Conservation (phyloP, 2,113 vertebrate genomes). For the Aleadryas rufinucha region DNA sequence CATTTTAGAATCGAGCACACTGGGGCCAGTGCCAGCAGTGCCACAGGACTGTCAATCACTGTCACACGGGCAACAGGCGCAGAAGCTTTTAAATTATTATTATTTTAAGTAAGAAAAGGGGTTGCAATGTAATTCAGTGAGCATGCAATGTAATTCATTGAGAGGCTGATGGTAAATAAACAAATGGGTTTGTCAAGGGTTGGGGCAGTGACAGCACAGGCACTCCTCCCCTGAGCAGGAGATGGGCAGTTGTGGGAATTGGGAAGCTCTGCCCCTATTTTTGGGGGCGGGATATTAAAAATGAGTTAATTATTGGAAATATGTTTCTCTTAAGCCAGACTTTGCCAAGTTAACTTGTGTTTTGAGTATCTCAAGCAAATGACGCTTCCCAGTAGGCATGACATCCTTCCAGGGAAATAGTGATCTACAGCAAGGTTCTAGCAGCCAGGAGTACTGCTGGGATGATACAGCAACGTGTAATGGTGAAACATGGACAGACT, state of each 20-base stretch:
- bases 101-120: not conserved
- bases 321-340: not conserved
- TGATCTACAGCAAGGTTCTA: not conserved
- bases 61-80: not conserved
- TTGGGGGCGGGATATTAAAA: not conserved
- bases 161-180: not conserved
- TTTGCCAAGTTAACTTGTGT: not conserved
- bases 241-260: not conserved
- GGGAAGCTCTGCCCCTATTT: not conserved
- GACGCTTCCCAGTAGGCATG: too few relatives aligned
- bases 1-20: too few relatives aligned
- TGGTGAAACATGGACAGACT: not conserved
- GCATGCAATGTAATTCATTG: accelerated
- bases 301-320: not conserved
- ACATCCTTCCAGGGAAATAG: not conserved
- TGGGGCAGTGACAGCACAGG: not conserved
- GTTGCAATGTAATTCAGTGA: not conserved
- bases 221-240: not conserved
- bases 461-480: not conserved
- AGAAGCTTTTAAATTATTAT: not conserved
- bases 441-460: not conserved
- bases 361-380: not conserved
- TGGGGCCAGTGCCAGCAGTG: not conserved
- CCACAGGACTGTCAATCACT: not conserved
- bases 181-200: not conserved